phyloP scores from a whole-genome alignment of 2,113 vertebrate genomes.

The Pagrus major region DNA sequence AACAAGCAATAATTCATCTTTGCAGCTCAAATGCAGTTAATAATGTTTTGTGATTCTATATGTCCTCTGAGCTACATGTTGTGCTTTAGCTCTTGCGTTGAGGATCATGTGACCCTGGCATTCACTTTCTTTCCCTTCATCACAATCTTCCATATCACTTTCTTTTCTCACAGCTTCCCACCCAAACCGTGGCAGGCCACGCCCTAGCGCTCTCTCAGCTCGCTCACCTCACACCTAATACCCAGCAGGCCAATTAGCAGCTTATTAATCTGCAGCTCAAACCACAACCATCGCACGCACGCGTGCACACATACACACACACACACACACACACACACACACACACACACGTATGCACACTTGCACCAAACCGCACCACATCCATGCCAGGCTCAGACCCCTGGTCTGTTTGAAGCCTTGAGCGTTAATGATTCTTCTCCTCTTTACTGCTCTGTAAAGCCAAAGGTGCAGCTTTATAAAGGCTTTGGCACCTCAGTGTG shows the following conservation, averaged over 20 bases:
- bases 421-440: slow-evolving; percentile 81
- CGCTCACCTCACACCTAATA: slow-evolving; percentile 69
- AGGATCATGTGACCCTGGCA: not conserved
- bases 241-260: slow-evolving; percentile 83
- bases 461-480: slow-evolving; percentile 78
- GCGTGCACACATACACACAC: slow-evolving; percentile 1
- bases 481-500: slow-evolving; percentile 74
- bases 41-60: not conserved
- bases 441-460: slow-evolving; percentile 79
- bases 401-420: slow-evolving; percentile 72
- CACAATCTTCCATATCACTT: slow-evolving; percentile 43
- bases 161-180: slow-evolving; percentile 37
- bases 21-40: no score
- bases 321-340: slow-evolving; percentile 1
- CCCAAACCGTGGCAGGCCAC: slow-evolving; percentile 29
- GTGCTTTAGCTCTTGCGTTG: not conserved
- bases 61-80: slow-evolving; percentile 14
- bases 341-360: slow-evolving; percentile 4
- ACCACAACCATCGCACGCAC: slow-evolving; percentile 65
- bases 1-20: no score
- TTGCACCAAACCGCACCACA: slow-evolving; percentile 64
- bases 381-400: slow-evolving; percentile 58
- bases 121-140: slow-evolving; percentile 18
- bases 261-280: slow-evolving; percentile 78
- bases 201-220: slow-evolving; percentile 60